These are phyloP conservation scores for Lagodon rhomboides DNA, from an alignment of 2,797 vertebrate genomes.

Conservation along the genomic window DNA sequence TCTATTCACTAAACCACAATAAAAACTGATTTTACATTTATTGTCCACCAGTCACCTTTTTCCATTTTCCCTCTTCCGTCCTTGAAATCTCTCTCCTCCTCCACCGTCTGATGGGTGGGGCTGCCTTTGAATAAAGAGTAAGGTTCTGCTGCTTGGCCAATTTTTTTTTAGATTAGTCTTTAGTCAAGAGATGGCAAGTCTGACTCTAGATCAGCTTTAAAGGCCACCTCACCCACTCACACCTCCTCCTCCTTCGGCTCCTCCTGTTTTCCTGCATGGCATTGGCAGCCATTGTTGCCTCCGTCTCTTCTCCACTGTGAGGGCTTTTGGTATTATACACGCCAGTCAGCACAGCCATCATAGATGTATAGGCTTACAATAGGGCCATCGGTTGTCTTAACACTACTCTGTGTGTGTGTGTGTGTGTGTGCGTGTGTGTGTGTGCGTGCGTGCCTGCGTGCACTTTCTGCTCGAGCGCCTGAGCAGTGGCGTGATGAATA, in stretches of 20 bases:
- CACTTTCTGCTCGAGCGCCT: slow-evolving; percentile 50
- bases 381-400: slow-evolving; percentile 4
- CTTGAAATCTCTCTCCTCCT: neutral
- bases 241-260: neutral
- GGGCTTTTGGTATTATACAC: slow-evolving; percentile 30
- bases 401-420: slow-evolving; percentile 3
- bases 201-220: slow-evolving; percentile 38
- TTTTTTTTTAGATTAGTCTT: neutral
- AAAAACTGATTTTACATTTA: neutral
- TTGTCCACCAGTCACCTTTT: neutral
- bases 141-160: neutral
- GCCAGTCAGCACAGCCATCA: neutral
- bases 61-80: neutral
- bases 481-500: slow-evolving; percentile 50
- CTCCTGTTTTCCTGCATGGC: slow-evolving; percentile 15
- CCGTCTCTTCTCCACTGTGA: slow-evolving; percentile 24
- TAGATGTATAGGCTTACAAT: slow-evolving; percentile 40
- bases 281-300: slow-evolving; percentile 62
- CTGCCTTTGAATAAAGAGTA: slow-evolving; percentile 6
- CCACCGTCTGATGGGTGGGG: neutral
- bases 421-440: slow-evolving; percentile 4
- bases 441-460: slow-evolving; percentile 5
- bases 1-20: neutral
- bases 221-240: slow-evolving; percentile 12
- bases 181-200: neutral